Conservation (phyloP, 2,888 invertebrate genomes). For the Spodoptera littoralis region DNA sequence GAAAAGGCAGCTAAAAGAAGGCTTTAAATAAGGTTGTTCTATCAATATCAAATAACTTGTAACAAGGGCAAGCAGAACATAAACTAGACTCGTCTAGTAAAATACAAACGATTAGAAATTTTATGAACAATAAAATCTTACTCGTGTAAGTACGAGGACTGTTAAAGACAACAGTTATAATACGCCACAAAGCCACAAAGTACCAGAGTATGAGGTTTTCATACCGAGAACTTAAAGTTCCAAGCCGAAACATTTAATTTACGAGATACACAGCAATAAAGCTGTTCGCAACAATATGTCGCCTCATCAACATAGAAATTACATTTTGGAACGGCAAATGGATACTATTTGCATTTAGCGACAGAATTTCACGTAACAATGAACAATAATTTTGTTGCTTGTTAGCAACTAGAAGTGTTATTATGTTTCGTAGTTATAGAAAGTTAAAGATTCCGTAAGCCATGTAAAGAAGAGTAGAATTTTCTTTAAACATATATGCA, state of each 20-base stretch:
- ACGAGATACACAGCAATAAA: constrained; percentile 1
- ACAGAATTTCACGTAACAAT: constrained; percentile 20
- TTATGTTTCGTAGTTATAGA: constrained; percentile 1
- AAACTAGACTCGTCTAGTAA: too few relatives aligned
- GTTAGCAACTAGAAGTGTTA: neutral
- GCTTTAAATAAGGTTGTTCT: too few relatives aligned
- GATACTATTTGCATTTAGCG: constrained; percentile 27
- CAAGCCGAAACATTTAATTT: constrained; percentile 1
- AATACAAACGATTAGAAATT: too few relatives aligned
- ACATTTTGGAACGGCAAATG: constrained; percentile 20
- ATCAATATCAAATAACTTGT: too few relatives aligned
- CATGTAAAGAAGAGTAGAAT: too few relatives aligned
- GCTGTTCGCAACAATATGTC: constrained; percentile 14
- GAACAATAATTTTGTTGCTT: constrained; percentile 20
- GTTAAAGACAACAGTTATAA: too few relatives aligned
- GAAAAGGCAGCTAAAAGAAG: too few relatives aligned
- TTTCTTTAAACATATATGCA: too few relatives aligned
- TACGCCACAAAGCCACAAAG: neutral
- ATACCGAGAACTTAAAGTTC: neutral
- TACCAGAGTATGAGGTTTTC: neutral
- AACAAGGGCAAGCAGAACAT: too few relatives aligned
- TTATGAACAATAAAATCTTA: too few relatives aligned
- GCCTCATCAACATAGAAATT: constrained; percentile 37
- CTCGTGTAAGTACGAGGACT: too few relatives aligned
- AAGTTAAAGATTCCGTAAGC: too few relatives aligned